Conservation (phyloP, 2,888 invertebrate genomes). For the Eupelmus urozonus region DNA sequence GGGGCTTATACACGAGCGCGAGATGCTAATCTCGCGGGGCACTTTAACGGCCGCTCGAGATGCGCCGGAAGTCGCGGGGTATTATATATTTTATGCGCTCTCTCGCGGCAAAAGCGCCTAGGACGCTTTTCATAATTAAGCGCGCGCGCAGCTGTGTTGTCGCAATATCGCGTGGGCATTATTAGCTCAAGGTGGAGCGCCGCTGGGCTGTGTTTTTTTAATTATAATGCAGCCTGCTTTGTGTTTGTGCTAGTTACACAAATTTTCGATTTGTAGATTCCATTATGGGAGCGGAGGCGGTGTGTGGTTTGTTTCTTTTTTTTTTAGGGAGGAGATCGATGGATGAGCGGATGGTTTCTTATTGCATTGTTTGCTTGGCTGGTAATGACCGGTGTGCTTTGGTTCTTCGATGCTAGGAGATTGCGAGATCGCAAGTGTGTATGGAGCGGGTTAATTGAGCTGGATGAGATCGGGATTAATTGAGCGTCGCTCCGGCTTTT, state of each 20-base stretch:
- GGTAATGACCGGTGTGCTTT: background rate
- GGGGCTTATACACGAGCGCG: background rate
- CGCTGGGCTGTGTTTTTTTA: background rate
- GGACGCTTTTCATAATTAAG: conserved; percentile 59
- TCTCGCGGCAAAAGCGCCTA: conserved; percentile 62
- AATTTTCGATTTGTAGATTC: background rate
- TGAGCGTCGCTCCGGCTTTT: background rate
- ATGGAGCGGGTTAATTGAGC: background rate
- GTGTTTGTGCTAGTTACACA: conserved; percentile 24
- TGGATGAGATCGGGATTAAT: conserved; percentile 6
- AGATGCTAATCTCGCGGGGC: conserved; percentile 20
- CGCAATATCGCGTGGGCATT: conserved; percentile 52
- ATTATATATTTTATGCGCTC: conserved; percentile 28
- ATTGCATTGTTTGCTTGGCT: background rate
- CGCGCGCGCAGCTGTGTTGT: conserved; percentile 20
- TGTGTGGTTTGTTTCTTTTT: too few species aligned
- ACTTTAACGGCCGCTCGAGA: background rate
- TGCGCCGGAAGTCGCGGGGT: conserved; percentile 40
- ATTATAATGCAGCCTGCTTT: background rate
- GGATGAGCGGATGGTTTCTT: conserved; percentile 1
- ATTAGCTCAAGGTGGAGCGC: conserved; percentile 50
- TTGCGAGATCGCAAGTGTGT: conserved; percentile 6
- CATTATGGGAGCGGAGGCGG: background rate
- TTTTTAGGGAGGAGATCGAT: background rate
- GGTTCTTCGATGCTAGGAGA: background rate